Evolutionary conservation across 64 coral and sea anemone genomes (phyloP).

Genomic region (Pachyseris speciosa): DNA sequence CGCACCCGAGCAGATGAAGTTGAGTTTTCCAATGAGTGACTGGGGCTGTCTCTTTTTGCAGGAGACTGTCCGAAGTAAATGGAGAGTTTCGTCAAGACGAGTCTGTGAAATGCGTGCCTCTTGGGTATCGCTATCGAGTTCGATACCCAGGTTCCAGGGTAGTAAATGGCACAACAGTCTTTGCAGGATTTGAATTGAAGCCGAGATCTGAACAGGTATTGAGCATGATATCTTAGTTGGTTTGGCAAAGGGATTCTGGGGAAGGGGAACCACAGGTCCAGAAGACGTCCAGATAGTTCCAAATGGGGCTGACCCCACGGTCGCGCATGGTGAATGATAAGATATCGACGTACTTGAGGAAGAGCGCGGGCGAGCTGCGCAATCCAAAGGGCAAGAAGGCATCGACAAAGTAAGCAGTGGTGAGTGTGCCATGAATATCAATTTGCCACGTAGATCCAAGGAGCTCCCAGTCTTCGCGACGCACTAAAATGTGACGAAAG

Average conservation of each 20-base stretch:
- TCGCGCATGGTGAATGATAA: background rate
- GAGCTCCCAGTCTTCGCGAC: too few relatives aligned
- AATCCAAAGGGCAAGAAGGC: too few relatives aligned
- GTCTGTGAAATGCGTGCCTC: slow-evolving; percentile 4
- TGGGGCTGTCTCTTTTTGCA: slow-evolving; percentile 37
- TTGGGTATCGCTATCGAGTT: slow-evolving; percentile 12
- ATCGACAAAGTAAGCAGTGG: too few relatives aligned
- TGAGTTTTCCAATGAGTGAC: slow-evolving; percentile 38
- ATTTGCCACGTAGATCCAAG: too few relatives aligned
- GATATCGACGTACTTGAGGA: background rate
- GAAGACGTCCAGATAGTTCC: too few relatives aligned
- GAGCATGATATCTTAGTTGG: too few relatives aligned
- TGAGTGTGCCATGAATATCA: too few relatives aligned
- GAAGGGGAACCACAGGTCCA: slow-evolving; percentile 4
- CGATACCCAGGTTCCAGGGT: slow-evolving; percentile 25
- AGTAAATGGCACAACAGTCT: slow-evolving; percentile 18
- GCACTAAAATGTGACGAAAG: too few relatives aligned
- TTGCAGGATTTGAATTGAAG: too few relatives aligned
- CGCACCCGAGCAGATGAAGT: slow-evolving; percentile 29
- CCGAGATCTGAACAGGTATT: too few relatives aligned
- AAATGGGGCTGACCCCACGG: too few relatives aligned
- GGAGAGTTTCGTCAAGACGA: background rate
- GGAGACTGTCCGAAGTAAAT: background rate
- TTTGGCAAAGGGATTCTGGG: background rate
- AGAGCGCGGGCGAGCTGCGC: too few relatives aligned